Evolutionary conservation across 2,797 vertebrate genomes (phyloP).

Genomic region (Pempheris klunzingeri): DNA sequence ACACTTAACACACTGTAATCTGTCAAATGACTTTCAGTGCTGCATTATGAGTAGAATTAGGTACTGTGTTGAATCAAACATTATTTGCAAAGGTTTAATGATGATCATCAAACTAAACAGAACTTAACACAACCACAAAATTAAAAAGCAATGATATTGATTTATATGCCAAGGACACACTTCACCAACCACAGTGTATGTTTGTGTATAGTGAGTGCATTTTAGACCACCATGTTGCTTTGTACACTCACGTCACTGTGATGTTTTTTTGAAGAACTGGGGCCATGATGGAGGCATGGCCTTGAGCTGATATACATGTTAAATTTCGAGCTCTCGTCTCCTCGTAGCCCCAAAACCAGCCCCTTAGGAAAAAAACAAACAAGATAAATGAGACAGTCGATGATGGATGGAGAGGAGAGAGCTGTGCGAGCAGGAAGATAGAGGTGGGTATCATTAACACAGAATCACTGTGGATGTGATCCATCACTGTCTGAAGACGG

Average conservation of each 20-base stretch:
- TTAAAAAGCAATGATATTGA: background rate
- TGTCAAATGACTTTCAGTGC: background rate
- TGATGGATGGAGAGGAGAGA: conserved; percentile 1
- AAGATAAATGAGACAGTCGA: conserved; percentile 3
- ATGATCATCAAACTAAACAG: background rate
- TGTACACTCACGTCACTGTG: conserved; percentile 89
- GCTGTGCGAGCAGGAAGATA: background rate
- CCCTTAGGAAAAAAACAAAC: conserved; percentile 82
- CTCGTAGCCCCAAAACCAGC: conserved; percentile 98
- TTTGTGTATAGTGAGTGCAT: background rate
- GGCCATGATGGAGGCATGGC: conserved; percentile 94
- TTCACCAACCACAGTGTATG: background rate
- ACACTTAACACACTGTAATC: background rate
- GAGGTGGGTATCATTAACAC: background rate
- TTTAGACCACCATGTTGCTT: background rate
- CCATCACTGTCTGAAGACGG: background rate
- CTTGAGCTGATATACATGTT: conserved; percentile 94
- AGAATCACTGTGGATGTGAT: background rate
- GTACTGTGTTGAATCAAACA: background rate
- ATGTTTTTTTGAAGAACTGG: conserved; percentile 91
- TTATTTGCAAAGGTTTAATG: background rate
- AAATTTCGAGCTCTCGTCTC: conserved; percentile 92
- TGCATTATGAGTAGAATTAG: background rate
- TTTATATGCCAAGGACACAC: background rate
- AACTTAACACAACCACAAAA: background rate